Evolutionary conservation across 2,888 invertebrate genomes (phyloP).

Genomic region (Eupithecia tripunctaria): DNA sequence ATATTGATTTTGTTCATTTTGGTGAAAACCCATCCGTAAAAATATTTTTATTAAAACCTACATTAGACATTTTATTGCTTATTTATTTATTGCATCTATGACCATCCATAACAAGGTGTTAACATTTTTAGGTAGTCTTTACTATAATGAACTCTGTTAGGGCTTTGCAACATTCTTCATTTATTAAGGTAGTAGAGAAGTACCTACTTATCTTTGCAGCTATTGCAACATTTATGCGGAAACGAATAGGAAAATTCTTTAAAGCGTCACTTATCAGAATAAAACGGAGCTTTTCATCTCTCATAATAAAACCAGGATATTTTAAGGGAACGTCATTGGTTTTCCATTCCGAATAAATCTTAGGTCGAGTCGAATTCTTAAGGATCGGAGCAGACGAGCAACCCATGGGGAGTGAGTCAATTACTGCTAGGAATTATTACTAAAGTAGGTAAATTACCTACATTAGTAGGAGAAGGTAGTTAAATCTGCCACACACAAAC

Average conservation of each 20-base stretch:
- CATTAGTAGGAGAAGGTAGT: background rate
- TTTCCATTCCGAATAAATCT: constrained; percentile 41
- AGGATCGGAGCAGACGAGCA: background rate
- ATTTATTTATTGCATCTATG: no score
- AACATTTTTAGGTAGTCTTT: no score
- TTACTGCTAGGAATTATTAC: background rate
- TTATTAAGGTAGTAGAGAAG: no score
- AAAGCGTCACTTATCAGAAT: constrained; percentile 9
- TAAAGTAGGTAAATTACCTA: background rate
- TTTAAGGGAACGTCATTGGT: constrained; percentile 31
- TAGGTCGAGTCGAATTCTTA: constrained; percentile 34
- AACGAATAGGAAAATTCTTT: background rate
- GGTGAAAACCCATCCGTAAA: background rate
- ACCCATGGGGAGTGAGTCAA: background rate
- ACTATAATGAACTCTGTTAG: no score
- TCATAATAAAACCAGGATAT: constrained; percentile 26
- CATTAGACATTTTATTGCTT: no score
- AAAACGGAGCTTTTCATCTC: constrained; percentile 27
- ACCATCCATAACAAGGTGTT: no score
- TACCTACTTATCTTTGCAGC: background rate
- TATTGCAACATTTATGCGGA: background rate
- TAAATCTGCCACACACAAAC: no score
- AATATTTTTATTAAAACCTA: background rate
- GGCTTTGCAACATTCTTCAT: no score
- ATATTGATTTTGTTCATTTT: background rate